Conservation (phyloP, 23 tunicate species). For the Halocynthia aurantium region DNA sequence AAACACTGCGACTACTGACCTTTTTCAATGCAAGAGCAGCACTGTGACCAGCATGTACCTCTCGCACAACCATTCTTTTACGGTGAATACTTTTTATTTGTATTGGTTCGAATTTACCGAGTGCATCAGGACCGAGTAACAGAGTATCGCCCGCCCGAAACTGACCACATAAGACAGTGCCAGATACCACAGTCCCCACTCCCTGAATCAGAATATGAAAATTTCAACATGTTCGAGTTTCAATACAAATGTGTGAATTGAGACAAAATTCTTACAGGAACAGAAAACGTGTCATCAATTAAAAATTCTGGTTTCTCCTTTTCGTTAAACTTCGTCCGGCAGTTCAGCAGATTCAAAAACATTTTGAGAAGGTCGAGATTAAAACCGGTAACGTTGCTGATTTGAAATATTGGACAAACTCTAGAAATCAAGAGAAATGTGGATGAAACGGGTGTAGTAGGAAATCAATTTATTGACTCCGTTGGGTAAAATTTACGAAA, state of each 20-base stretch:
- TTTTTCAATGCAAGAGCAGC: slow-evolving; percentile 98
- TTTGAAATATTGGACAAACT: slow-evolving; percentile 96
- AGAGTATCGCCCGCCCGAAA: slow-evolving; percentile 72
- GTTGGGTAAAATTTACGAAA: background rate
- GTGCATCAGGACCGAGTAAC: slow-evolving; percentile 82
- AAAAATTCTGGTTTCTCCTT: slow-evolving; percentile 74
- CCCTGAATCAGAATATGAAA: slow-evolving; percentile 18
- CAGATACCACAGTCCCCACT: slow-evolving; percentile 78
- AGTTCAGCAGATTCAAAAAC: slow-evolving; percentile 84
- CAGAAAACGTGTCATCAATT: slow-evolving; percentile 97
- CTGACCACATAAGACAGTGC: slow-evolving; percentile 69
- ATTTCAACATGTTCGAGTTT: background rate
- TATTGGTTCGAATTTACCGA: slow-evolving; percentile 89
- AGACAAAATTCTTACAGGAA: slow-evolving; percentile 72
- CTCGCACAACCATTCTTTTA: slow-evolving; percentile 80
- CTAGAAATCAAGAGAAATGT: slow-evolving; percentile 21
- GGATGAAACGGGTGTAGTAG: background rate
- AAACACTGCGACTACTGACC: slow-evolving; percentile 10
- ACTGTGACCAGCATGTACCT: slow-evolving; percentile 87
- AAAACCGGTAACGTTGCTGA: slow-evolving; percentile 95
- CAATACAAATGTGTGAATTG: background rate
- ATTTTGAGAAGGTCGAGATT: slow-evolving; percentile 78
- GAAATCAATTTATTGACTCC: background rate
- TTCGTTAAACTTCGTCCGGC: slow-evolving; percentile 72
- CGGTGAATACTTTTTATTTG: slow-evolving; percentile 85